These are phyloP conservation scores for Hydriomena furcata DNA, from an alignment of 2,888 invertebrate species.

Conservation along the genomic window DNA sequence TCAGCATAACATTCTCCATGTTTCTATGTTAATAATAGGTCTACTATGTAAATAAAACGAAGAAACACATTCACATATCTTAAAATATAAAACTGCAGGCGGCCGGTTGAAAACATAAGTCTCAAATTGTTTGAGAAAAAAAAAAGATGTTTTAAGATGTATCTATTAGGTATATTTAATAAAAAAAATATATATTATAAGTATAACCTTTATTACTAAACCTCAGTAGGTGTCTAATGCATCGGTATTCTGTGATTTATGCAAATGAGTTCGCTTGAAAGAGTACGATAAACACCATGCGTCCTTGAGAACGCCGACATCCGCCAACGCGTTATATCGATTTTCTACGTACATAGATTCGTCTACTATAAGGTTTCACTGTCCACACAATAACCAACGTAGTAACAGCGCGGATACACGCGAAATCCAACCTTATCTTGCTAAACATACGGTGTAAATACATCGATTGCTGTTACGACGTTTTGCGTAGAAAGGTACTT, in stretches of 20 bases:
- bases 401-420: background rate
- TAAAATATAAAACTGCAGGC: no score
- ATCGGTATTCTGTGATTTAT: conserved; percentile 18
- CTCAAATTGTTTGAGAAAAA: no score
- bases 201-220: conserved; percentile 4
- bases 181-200: background rate
- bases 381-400: conserved; percentile 46
- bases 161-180: no score
- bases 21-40: no score
- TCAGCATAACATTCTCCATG: no score
- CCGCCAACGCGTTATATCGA: conserved; percentile 74
- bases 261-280: conserved; percentile 42
- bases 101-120: no score
- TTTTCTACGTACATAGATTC: conserved; percentile 74
- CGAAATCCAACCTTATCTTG: conserved; percentile 41
- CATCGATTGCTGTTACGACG: conserved; percentile 32
- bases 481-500: conserved; percentile 32
- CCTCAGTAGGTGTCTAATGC: background rate
- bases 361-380: conserved; percentile 74
- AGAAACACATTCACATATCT: no score
- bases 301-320: conserved; percentile 66
- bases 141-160: no score
- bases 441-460: conserved; percentile 19
- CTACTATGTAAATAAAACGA: no score
- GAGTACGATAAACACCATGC: conserved; percentile 49